These are phyloP conservation scores for Kryptopterus vitreolus DNA, from an alignment of 2,797 vertebrate genomes.

Conservation along the genomic window DNA sequence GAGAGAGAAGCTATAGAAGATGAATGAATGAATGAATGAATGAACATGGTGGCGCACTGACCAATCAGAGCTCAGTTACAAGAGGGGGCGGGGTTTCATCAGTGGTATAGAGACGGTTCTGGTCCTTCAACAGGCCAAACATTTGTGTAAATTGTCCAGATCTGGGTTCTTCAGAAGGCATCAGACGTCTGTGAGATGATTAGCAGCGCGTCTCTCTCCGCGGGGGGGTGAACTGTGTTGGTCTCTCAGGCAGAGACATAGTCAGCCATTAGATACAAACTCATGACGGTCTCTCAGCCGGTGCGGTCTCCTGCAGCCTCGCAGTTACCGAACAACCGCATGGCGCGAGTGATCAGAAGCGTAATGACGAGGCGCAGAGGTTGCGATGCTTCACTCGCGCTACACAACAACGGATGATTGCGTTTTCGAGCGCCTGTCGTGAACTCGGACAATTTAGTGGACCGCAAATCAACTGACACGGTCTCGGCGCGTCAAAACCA, in stretches of 20 bases:
- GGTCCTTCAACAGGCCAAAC: no score
- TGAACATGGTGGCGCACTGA: no score
- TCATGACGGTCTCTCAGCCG: neutral
- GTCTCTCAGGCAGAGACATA: neutral
- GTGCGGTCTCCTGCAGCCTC: neutral
- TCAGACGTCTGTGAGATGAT: neutral
- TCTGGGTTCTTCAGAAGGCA: no score
- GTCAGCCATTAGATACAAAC: neutral
- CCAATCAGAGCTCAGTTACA: no score
- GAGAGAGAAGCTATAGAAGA: no score
- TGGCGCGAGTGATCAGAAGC: neutral
- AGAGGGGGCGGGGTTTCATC: no score
- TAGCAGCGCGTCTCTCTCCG: neutral
- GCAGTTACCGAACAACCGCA: conserved; percentile 5
- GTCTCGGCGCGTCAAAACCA: no score
- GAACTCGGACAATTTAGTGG: neutral
- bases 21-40: no score
- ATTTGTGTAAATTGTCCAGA: no score
- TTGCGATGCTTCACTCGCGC: neutral
- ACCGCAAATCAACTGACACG: neutral
- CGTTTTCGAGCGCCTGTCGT: neutral
- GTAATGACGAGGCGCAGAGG: neutral
- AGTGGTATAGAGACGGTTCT: no score
- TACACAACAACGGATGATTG: neutral
- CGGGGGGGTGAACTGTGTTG: no score